Percentiles rank a stretch among this genome's conserved stretches.
Evolutionary conservation across 2,113 vertebrate species (phyloP).

Genomic region (Xiphophorus hellerii): DNA sequence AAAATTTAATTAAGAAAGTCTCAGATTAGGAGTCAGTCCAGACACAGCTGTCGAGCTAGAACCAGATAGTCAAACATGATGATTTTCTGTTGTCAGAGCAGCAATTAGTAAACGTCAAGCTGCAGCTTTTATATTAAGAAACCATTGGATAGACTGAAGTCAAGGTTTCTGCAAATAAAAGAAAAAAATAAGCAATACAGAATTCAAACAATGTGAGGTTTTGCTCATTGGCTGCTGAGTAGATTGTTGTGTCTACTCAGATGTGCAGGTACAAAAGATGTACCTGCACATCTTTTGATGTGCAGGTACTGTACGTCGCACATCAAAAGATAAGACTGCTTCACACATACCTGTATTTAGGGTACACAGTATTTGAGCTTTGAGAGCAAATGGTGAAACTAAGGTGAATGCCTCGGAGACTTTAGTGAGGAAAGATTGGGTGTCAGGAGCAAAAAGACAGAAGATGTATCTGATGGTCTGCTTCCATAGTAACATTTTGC

Average conservation of each 20-base stretch:
- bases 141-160: neutral
- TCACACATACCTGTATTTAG: neutral
- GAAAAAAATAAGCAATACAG: neutral
- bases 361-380: neutral
- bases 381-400: neutral
- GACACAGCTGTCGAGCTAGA: neutral
- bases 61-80: neutral
- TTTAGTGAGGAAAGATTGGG: neutral
- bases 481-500: conserved; percentile 33
- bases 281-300: neutral
- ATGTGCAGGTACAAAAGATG: neutral
- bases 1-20: neutral
- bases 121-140: neutral
- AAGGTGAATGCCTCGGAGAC: neutral
- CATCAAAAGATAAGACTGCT: neutral
- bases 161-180: neutral
- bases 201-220: neutral
- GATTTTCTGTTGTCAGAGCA: neutral
- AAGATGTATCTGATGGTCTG: conserved; percentile 26
- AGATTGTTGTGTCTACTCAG: neutral
- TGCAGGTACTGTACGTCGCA: neutral
- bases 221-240: neutral
- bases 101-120: neutral
- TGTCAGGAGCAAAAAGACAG: neutral
- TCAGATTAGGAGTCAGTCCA: neutral